These are phyloP conservation scores for Micronycteris hirsuta DNA, from an alignment of 2,113 vertebrate species.

Conservation along the genomic window DNA sequence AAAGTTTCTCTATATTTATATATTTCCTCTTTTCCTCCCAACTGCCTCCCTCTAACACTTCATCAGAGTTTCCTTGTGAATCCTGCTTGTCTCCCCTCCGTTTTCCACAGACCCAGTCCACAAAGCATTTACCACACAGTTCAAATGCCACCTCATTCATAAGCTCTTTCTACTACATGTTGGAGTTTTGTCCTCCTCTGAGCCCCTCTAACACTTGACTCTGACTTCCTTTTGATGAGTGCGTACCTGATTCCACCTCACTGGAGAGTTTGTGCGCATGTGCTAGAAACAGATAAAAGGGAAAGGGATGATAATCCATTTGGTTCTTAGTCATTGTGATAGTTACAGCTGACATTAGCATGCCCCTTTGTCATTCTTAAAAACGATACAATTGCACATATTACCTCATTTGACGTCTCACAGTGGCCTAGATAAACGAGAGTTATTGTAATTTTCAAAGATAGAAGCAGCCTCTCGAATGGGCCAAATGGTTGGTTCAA, in stretches of 20 bases:
- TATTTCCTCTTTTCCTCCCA: not conserved
- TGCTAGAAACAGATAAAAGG: not conserved
- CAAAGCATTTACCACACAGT: not conserved
- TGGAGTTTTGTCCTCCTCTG: not conserved
- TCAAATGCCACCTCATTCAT: not conserved
- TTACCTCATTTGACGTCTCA: not conserved
- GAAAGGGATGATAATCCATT: not conserved
- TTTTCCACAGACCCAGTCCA: not conserved
- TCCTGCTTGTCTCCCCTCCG: not conserved
- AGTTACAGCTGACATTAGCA: not conserved
- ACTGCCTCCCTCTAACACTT: not conserved
- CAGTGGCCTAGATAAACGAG: not conserved
- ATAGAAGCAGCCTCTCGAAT: not conserved
- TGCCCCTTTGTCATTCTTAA: not conserved
- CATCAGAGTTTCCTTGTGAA: not conserved
- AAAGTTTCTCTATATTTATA: not conserved
- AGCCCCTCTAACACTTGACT: not conserved
- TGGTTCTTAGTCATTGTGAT: not conserved
- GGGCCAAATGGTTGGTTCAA: not conserved
- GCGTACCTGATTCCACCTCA: too few relatives aligned
- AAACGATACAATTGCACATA: not conserved
- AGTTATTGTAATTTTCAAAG: not conserved
- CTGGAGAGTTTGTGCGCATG: not conserved
- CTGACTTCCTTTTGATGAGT: not conserved
- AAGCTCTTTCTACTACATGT: rapidly evolving